Base-by-base conservation (phyloP, 2,113 vertebrate genomes). In the Oryzias melastigma region DNA sequence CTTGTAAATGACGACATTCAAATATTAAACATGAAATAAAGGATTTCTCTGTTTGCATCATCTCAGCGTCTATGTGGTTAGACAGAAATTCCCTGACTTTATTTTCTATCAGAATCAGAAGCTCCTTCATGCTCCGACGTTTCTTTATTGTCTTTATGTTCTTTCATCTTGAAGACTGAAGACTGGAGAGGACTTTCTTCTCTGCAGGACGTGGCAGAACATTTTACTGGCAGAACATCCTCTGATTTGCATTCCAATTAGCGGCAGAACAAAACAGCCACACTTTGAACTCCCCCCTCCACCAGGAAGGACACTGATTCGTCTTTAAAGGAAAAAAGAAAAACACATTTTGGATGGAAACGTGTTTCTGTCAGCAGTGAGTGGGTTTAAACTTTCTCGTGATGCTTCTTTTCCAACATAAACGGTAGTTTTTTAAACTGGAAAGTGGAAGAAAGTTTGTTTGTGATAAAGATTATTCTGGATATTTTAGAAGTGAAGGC, bases 181-280 rank as follows among this genome's bases (percentile, higher is more conserved):
- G 69, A 69, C 54, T 19, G 62, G 58, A 73, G 61, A 78, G 62
- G 42, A 61, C 3, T 35, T 69, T 63, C 70, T 61, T 73, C 68
- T 65, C 29, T 44, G 58, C 67, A 61, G 57, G 66, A 77, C 42
- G 80, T 54, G 74, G 75, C 62, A 75, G 74, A 78, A 73, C 74
- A 64, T 75, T 83, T 70, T 53, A 46, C 65, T 80, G 66, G 74
- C 77, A 74, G 68, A 29, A 82, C 65, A 81, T 66, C 50, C 18
- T 62, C 68, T 71, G 59, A 85, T 85, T 83, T 78, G 63, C 73
- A 81, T 82, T 77, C 70, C 76, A 83, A 85, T 83, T 78, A 75
- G 68, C 14, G 5, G 62, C 52, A 16, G 5, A 59, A 54, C 43
- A 73, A 76, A 78, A 78, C 14, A 1, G 68, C 27, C 59, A 70